A percentile compares a stretch with the other conserved stretches of the same genome.
Evolutionary conservation across 2,113 vertebrate species (phyloP).

Genomic region (Geococcyx californianus): DNA sequence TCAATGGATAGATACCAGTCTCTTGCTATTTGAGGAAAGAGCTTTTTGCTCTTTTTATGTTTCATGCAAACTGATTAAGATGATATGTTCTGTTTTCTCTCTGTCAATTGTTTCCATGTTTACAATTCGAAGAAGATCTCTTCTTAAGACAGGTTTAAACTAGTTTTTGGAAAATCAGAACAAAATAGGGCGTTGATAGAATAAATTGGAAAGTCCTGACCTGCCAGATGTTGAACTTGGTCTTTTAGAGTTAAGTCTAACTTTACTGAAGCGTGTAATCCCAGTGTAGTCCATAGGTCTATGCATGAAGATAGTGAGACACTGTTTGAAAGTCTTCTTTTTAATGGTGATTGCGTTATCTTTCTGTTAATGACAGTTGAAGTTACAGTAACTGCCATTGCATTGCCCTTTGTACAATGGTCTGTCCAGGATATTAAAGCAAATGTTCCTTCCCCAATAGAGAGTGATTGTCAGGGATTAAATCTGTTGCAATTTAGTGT

Average conservation of each 20-base stretch:
- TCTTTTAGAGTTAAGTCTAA: background rate
- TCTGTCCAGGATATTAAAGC: background rate
- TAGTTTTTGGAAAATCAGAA: background rate
- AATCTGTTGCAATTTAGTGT: background rate
- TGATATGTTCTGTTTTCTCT: background rate
- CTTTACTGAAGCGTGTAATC: background rate
- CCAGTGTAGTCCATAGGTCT: fast-evolving
- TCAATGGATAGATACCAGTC: background rate
- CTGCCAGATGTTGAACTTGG: background rate
- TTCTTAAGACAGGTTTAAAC: background rate
- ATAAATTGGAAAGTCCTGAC: background rate
- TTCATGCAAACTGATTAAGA: background rate
- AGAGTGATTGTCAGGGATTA: background rate
- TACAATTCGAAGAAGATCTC: background rate
- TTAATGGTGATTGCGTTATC: background rate
- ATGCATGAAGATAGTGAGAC: background rate
- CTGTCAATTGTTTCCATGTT: background rate
- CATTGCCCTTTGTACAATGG: background rate
- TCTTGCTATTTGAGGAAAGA: background rate
- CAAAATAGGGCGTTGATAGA: background rate
- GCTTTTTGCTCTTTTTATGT: background rate
- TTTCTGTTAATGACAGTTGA: background rate
- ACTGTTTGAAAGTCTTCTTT: background rate
- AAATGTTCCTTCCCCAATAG: background rate
- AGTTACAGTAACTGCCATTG: background rate